Conservation (phyloP, 2,113 vertebrate genomes). For the Heterocephalus glaber region DNA sequence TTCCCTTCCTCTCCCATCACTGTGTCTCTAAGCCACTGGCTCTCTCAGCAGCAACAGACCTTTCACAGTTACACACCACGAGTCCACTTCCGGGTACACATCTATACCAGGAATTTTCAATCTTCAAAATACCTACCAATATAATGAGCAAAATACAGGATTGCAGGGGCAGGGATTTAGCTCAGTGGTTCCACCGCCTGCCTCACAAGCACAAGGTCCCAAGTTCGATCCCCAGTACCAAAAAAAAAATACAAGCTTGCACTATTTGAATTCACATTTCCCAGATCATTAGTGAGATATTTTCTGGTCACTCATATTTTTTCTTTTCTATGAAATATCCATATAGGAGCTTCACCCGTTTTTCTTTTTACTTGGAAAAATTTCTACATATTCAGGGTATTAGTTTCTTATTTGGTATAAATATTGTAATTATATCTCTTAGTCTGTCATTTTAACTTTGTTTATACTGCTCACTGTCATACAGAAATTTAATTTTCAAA, state of each 20-base stretch:
- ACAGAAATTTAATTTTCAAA: background rate
- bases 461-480: background rate
- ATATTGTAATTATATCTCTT: background rate
- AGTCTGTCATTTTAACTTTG: slow-evolving; percentile 20
- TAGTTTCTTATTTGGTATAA: background rate
- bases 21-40: background rate
- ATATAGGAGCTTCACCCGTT: background rate
- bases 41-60: background rate
- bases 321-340: background rate
- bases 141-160: background rate
- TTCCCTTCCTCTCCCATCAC: background rate
- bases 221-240: too few relatives aligned
- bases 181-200: too few relatives aligned
- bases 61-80: background rate
- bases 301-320: background rate
- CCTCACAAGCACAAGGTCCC: too few relatives aligned
- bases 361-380: background rate
- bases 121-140: background rate
- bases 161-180: too few relatives aligned
- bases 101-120: background rate
- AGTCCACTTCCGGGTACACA: background rate
- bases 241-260: too few relatives aligned
- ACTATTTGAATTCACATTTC: background rate
- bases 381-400: background rate
- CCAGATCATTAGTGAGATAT: background rate